Conservation (phyloP, 2,113 vertebrate genomes). For the Dolichotis patagonum region DNA sequence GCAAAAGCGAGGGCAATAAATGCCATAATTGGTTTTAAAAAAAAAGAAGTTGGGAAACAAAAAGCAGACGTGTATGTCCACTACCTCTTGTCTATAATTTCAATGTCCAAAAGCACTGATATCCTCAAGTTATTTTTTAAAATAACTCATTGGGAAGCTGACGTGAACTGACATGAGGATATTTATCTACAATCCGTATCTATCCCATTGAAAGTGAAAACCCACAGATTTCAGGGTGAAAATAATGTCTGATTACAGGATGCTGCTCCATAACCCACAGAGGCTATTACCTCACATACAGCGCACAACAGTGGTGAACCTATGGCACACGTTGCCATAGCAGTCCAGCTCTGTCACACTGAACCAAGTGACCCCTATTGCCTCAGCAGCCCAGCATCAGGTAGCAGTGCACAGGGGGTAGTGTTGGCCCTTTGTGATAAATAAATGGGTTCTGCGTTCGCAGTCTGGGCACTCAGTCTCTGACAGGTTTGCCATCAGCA, state of each 20-base stretch:
- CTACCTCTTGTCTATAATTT: background rate
- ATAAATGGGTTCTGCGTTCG: background rate
- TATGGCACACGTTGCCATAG: background rate
- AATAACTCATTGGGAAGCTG: conserved; percentile 13
- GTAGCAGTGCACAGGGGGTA: background rate
- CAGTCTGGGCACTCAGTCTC: background rate
- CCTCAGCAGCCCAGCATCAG: background rate
- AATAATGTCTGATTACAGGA: background rate
- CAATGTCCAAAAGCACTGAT: background rate
- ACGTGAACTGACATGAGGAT: background rate
- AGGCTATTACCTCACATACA: background rate
- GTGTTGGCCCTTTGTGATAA: background rate
- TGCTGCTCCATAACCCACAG: background rate
- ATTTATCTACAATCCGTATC: background rate
- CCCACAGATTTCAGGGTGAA: background rate
- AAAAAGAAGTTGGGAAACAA: conserved; percentile 8
- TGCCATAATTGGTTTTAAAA: background rate
- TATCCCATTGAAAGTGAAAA: background rate
- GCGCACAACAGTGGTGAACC: background rate
- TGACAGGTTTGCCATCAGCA: background rate
- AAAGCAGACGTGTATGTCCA: background rate
- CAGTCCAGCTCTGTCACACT: background rate
- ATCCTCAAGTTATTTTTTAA: background rate
- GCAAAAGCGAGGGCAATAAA: background rate
- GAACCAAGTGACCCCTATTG: background rate